Conservation (phyloP, 2,888 invertebrate species). For the Pseudoips prasinana region DNA sequence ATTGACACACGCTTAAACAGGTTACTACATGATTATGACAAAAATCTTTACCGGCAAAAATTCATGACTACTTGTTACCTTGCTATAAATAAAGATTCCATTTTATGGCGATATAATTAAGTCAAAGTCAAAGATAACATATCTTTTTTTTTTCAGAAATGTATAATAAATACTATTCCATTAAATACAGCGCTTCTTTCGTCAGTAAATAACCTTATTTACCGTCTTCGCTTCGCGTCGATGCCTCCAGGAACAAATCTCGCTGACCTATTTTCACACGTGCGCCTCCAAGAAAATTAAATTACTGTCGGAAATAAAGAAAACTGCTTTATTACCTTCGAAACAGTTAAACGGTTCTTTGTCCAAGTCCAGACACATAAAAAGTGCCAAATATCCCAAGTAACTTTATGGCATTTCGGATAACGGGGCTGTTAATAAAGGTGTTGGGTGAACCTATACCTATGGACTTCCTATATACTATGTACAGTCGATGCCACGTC, state of each 20-base stretch:
- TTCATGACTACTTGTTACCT: too few species aligned
- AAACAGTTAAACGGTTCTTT: slow-evolving; percentile 64
- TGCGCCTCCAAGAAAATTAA: slow-evolving; percentile 41
- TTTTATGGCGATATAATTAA: too few species aligned
- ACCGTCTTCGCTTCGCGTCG: neutral
- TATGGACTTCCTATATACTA: slow-evolving; percentile 4
- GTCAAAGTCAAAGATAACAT: too few species aligned
- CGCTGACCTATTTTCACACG: slow-evolving; percentile 60
- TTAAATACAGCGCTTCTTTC: too few species aligned
- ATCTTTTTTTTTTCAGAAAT: too few species aligned
- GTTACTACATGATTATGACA: too few species aligned
- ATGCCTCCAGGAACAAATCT: slow-evolving; percentile 21
- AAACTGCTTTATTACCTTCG: slow-evolving; percentile 59
- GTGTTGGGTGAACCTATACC: slow-evolving; percentile 15
- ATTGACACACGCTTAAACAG: too few species aligned
- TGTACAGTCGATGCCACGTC: too few species aligned
- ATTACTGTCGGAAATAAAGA: slow-evolving; percentile 50
- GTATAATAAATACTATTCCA: too few species aligned
- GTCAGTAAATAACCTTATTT: slow-evolving; percentile 9
- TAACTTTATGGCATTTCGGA: slow-evolving; percentile 50
- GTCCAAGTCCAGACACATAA: slow-evolving; percentile 71
- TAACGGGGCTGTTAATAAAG: slow-evolving; percentile 52
- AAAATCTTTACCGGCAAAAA: too few species aligned
- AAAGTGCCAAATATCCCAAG: slow-evolving; percentile 56
- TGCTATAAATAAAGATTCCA: too few species aligned